Conservation (phyloP, 2,797 vertebrate species). For the Ambastaia sidthimunki region DNA sequence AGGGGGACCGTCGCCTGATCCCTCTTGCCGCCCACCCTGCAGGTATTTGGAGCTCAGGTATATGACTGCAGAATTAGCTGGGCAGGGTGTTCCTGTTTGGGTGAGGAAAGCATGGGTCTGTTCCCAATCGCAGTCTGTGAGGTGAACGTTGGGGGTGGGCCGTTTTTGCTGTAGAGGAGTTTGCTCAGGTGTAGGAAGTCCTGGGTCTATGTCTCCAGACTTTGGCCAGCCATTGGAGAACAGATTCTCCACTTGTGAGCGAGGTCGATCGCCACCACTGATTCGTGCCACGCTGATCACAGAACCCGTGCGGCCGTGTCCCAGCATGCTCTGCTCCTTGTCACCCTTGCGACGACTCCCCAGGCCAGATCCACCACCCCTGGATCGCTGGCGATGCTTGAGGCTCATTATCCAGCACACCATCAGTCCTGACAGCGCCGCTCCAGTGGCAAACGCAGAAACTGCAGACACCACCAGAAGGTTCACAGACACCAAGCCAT, state of each 20-base stretch:
- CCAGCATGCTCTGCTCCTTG: constrained; percentile 88
- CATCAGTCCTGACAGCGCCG: constrained; percentile 89
- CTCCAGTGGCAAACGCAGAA: constrained; percentile 92
- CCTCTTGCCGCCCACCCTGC: constrained; percentile 78
- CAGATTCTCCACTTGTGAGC: constrained; percentile 81
- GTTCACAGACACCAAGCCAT: constrained; percentile 92
- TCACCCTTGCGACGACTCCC: constrained; percentile 84
- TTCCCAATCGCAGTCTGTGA: constrained; percentile 85
- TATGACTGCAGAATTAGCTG: constrained; percentile 79
- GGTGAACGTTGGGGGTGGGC: constrained; percentile 71
- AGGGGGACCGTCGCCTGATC: constrained; percentile 71
- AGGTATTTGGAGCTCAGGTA: constrained; percentile 84
- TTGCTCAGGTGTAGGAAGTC: constrained; percentile 95
- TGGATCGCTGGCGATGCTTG: constrained; percentile 83
- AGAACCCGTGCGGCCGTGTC: constrained; percentile 85
- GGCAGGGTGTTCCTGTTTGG: constrained; percentile 76
- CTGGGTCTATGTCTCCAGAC: constrained; percentile 87
- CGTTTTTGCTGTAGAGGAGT: constrained; percentile 94
- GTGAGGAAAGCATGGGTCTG: constrained; percentile 88
- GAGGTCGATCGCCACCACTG: constrained; percentile 77
- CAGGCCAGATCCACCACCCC: constrained; percentile 61
- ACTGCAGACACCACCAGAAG: constrained; percentile 92
- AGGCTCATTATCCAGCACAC: constrained; percentile 96
- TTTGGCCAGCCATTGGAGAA: constrained; percentile 91
- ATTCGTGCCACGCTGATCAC: constrained; percentile 92